Evolutionary conservation across 1,140 invertebrate species (phyloP).

Genomic region (Lasioglossum albipes): DNA sequence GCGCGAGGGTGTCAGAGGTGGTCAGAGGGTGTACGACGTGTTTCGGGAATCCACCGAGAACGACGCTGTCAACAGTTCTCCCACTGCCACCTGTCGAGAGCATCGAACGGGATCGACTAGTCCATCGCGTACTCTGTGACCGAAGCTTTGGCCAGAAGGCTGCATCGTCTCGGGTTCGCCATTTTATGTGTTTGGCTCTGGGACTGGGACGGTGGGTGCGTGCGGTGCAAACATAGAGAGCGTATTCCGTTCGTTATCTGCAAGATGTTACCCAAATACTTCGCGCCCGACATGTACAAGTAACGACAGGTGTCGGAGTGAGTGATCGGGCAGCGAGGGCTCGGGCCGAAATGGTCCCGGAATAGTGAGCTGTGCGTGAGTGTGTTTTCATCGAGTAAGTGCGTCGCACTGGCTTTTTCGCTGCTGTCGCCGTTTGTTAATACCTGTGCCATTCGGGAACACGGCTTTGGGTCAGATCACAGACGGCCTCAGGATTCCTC

Average conservation of each 20-base stretch:
- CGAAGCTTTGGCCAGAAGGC: constrained; percentile 62
- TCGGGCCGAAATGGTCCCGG: constrained; percentile 60
- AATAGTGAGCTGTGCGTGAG: constrained; percentile 66
- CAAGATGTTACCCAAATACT: constrained; percentile 73
- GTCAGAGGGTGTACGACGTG: not conserved
- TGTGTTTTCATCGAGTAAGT: constrained; percentile 54
- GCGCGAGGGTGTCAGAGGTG: no score
- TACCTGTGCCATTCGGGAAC: constrained; percentile 48
- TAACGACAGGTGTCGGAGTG: constrained; percentile 66
- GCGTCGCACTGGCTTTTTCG: constrained; percentile 46
- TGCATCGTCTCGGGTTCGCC: constrained; percentile 67
- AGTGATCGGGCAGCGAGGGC: constrained; percentile 54
- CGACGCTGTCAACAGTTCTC: not conserved
- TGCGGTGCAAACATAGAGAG: constrained; percentile 43
- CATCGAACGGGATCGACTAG: constrained; percentile 33
- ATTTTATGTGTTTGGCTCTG: constrained; percentile 76
- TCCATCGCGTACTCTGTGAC: constrained; percentile 45
- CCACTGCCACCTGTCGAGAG: constrained; percentile 15
- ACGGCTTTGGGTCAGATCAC: constrained; percentile 60
- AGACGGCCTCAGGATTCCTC: constrained; percentile 69
- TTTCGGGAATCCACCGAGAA: not conserved
- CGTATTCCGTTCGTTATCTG: constrained; percentile 43
- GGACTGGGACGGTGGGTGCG: constrained; percentile 67
- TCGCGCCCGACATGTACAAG: constrained; percentile 71
- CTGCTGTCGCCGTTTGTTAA: constrained; percentile 37